Conservation (phyloP, 2,113 vertebrate species). For the Petrocephalus microphthalmus region DNA sequence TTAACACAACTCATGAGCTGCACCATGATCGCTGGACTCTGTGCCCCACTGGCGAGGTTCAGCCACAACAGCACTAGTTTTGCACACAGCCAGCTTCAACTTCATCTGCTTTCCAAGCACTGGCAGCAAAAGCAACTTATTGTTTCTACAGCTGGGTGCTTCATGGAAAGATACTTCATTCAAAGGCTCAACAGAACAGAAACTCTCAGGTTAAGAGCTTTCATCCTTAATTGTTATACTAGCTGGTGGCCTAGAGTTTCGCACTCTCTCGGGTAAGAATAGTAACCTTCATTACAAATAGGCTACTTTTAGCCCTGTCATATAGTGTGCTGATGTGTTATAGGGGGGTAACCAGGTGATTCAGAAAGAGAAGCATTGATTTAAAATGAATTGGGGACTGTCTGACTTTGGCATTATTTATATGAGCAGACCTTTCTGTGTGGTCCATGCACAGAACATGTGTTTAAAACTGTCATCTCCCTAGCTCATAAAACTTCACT, state of each 20-base stretch:
- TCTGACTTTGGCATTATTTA: slow-evolving; percentile 2
- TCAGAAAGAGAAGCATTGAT: slow-evolving; percentile 4
- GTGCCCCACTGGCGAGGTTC: background rate
- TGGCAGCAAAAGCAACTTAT: background rate
- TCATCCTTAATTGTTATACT: background rate
- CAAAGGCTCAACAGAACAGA: background rate
- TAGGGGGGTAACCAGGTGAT: background rate
- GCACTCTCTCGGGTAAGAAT: background rate
- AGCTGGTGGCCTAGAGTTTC: background rate
- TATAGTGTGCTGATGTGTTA: background rate
- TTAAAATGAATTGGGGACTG: slow-evolving; percentile 23
- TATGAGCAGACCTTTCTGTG: background rate
- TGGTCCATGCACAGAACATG: background rate
- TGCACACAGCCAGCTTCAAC: background rate
- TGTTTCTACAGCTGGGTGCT: background rate
- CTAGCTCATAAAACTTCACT: background rate
- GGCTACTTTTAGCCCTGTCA: background rate
- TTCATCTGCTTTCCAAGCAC: background rate
- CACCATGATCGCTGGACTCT: background rate
- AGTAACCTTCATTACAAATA: background rate
- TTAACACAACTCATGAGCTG: background rate
- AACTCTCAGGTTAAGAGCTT: background rate
- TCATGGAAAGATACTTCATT: background rate
- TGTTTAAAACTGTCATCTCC: background rate
- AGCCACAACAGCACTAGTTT: background rate